Conservation (phyloP, 1,140 invertebrate genomes). For the Spodoptera litura region DNA sequence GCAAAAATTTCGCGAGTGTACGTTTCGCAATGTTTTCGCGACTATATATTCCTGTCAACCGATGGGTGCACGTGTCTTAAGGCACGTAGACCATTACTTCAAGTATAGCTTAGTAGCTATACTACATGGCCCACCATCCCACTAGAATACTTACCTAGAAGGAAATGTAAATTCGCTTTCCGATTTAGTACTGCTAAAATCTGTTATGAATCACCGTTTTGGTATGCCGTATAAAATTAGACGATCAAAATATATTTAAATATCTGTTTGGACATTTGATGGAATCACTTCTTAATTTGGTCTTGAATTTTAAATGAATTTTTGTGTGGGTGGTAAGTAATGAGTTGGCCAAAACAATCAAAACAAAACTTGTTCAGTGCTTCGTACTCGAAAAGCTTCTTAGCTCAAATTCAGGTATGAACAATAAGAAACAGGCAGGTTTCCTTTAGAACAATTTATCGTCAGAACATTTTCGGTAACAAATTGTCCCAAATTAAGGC, state of each 20-base stretch:
- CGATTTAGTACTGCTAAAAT: constrained; percentile 25
- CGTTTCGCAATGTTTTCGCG: constrained; percentile 30
- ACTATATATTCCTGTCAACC: constrained; percentile 29
- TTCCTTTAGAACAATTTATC: no score
- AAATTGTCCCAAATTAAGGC: constrained; percentile 4
- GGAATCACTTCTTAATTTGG: no score
- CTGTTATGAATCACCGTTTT: constrained; percentile 21
- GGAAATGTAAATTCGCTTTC: constrained; percentile 40
- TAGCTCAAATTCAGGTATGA: no score
- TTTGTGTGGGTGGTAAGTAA: no score
- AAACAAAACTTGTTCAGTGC: no score
- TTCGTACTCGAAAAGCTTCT: no score
- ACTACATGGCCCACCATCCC: constrained; percentile 3
- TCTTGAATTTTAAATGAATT: no score
- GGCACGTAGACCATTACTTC: constrained; percentile 45
- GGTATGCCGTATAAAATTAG: constrained; percentile 4
- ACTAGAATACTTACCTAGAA: constrained; percentile 38
- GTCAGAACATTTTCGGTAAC: no score
- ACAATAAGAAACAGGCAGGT: no score
- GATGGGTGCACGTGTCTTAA: constrained; percentile 38
- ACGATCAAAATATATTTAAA: neutral
- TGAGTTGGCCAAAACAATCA: no score
- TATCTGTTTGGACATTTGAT: neutral
- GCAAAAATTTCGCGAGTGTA: constrained; percentile 30
- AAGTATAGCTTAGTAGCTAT: constrained; percentile 11